Evolutionary conservation across 2,797 vertebrate genomes (phyloP).

Genomic region (Simalia tracyae): DNA sequence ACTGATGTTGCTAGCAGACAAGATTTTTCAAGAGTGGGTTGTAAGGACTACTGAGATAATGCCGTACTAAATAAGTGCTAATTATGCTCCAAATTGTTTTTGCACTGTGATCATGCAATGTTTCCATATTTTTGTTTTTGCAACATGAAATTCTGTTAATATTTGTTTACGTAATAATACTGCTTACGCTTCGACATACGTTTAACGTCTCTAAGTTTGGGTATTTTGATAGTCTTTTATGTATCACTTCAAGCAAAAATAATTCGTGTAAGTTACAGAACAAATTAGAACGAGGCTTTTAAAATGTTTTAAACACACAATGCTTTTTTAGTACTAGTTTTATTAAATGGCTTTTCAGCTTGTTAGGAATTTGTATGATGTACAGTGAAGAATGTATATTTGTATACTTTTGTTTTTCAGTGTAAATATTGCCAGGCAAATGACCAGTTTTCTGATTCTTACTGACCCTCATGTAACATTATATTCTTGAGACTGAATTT

Average conservation of each 20-base stretch:
- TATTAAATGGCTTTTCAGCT: slow-evolving; percentile 36
- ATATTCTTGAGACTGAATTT: slow-evolving; percentile 39
- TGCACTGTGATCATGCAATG: background rate
- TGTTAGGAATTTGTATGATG: slow-evolving; percentile 22
- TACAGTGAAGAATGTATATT: slow-evolving; percentile 53
- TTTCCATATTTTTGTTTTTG: background rate
- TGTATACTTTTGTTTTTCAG: slow-evolving; percentile 33
- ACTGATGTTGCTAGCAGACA: background rate
- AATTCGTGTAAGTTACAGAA: background rate
- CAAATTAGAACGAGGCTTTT: background rate
- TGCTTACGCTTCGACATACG: background rate
- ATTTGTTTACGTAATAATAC: background rate
- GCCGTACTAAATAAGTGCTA: background rate
- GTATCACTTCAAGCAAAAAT: background rate
- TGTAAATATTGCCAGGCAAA: slow-evolving; percentile 62
- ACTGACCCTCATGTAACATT: slow-evolving; percentile 33
- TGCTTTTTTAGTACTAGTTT: slow-evolving; percentile 37
- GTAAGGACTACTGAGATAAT: background rate
- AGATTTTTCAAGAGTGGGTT: background rate
- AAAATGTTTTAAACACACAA: background rate
- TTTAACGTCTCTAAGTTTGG: background rate
- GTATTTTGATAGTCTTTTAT: background rate
- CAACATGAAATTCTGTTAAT: background rate
- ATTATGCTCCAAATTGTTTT: background rate
- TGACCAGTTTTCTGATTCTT: slow-evolving; percentile 50